Evolutionary conservation across 2,797 vertebrate genomes (phyloP).

Genomic region (Chromis chromis): DNA sequence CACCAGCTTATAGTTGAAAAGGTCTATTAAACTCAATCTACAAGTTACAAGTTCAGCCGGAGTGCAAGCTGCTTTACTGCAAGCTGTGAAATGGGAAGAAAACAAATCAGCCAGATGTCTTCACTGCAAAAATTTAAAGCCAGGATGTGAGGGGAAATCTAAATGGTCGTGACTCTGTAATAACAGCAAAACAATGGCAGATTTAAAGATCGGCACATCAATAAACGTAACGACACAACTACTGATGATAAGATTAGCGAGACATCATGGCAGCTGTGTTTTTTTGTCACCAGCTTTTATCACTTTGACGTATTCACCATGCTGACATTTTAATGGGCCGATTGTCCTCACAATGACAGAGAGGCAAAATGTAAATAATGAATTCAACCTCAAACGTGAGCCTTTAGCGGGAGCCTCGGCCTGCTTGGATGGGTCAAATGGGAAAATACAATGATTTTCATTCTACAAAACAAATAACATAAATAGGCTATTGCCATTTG

Average conservation of each 20-base stretch:
- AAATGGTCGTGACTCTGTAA: neutral
- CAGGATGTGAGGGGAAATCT: neutral
- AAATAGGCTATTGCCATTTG: too few species aligned
- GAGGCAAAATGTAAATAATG: neutral
- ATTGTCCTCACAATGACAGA: neutral
- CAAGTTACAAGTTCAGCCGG: slow-evolving; percentile 4
- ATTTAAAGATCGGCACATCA: slow-evolving; percentile 8
- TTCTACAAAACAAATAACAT: neutral
- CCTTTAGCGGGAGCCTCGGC: neutral
- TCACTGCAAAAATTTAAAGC: slow-evolving; percentile 4
- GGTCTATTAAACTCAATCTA: slow-evolving; percentile 10
- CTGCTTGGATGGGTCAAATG: neutral
- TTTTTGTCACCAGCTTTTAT: slow-evolving; percentile 19
- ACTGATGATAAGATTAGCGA: slow-evolving; percentile 26
- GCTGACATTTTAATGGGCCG: neutral
- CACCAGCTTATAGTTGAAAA: neutral
- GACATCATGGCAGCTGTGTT: slow-evolving; percentile 4
- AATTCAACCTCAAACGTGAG: neutral
- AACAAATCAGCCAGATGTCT: slow-evolving; percentile 2
- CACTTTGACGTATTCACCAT: neutral
- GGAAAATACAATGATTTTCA: neutral
- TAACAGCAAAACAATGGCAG: neutral
- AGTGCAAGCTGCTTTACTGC: neutral
- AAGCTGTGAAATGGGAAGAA: neutral
- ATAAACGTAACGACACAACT: slow-evolving; percentile 7